Evolutionary conservation across 2,113 vertebrate genomes (phyloP), one percentile per base, ranked within the genome.

Genomic region (Puffinus mauretanicus): DNA sequence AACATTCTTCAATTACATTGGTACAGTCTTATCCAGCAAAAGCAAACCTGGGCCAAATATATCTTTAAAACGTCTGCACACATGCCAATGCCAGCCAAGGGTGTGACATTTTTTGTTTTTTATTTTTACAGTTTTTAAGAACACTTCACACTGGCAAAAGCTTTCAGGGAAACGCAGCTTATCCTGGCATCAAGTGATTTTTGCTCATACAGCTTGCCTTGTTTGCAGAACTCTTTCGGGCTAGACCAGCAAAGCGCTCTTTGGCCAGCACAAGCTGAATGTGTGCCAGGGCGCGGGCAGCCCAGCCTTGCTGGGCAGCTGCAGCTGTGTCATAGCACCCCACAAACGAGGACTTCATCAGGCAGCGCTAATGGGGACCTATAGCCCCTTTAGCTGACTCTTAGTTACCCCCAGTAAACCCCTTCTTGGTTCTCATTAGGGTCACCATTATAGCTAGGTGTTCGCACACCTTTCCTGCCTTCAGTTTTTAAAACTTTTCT

Each of bases 1-100:
- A 96, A 95, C 89, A 92, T 88, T 96, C 91, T 97, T 95, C 91
- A 95, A 40, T 94, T 96, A 94, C 88, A 94, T 47, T 91, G 90
- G 62, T 91, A 52, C 58, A 61, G 61, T 32, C 75, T 71, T 84
- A 93, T 96, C 94, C 91, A 95, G 92, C 61, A 88, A 96, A 92
- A 96, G 93, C 94, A 97, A 95, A 96, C 79, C 75, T 82, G 60
- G 62, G 77, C 95, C 97, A 94, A 94, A 61, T 54, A 82, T 7
- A 85, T 86, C 94, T 94, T 94, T 92, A 79, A 95, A 95, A 87
- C 0, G 3, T 82, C 92, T 96, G 94, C 91, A 61, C 80, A 32
- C 54, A n/a, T 25, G 86, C 91, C 92, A 86, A 14, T 96, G 93
- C 93, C 96, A 96, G 84, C 89, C 89, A 92, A 93, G 81, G 89